A percentile compares a stretch with the other conserved stretches of the same genome.
These are phyloP conservation scores for Sarcoramphus papa DNA, from an alignment of 2,797 vertebrate species.

Conservation along the genomic window DNA sequence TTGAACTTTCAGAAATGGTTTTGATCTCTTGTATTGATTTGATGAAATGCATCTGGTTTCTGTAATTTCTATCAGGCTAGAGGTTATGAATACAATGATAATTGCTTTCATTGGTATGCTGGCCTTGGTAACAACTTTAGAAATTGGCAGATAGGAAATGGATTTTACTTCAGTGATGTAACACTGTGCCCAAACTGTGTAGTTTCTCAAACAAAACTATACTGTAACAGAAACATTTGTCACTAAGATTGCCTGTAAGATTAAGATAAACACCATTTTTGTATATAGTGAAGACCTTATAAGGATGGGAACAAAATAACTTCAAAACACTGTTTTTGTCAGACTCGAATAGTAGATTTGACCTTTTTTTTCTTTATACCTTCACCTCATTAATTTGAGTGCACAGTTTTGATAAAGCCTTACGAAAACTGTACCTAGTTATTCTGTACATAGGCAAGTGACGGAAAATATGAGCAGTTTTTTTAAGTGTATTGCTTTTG, in stretches of 20 bases:
- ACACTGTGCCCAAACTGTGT: background rate
- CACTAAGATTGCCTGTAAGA: background rate
- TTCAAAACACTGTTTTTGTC: background rate
- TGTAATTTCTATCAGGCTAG: background rate
- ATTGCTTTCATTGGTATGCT: background rate
- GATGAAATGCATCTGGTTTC: background rate
- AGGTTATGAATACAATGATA: background rate
- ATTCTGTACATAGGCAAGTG: background rate
- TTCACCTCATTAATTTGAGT: background rate
- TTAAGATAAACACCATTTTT: background rate
- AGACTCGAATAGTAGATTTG: background rate
- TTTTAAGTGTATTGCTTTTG: background rate
- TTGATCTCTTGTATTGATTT: background rate
- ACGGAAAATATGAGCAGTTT: background rate
- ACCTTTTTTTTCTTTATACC: background rate
- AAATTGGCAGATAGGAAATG: background rate
- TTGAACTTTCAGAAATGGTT: background rate
- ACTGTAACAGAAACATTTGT: background rate
- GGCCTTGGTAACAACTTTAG: background rate
- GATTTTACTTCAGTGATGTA: background rate
- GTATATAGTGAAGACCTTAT: background rate
- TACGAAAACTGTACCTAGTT: background rate
- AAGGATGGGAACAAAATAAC: background rate
- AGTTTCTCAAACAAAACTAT: background rate
- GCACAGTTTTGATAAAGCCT: background rate